A percentile compares a stretch with the other conserved stretches of the same genome.
These are phyloP conservation scores for Cladopsammia gracilis DNA, from an alignment of 64 coral and sea anemone species.

Conservation along the genomic window DNA sequence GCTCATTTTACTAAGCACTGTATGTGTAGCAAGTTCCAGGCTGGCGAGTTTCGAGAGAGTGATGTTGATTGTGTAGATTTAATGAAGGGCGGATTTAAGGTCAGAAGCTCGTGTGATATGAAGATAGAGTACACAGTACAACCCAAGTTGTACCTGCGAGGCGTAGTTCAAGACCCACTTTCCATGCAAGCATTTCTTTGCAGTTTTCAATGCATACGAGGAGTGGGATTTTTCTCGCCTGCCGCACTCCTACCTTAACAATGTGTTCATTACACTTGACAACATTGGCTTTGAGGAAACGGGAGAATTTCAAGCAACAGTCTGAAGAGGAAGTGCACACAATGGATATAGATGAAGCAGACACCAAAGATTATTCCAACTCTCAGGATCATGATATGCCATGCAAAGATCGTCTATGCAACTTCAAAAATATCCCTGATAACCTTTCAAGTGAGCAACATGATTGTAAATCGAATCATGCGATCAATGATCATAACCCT, in stretches of 20 bases:
- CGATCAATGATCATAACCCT: too few species aligned
- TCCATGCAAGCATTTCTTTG: constrained; percentile 50
- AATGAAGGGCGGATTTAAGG: not conserved
- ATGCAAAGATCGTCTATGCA: too few species aligned
- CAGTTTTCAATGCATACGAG: not conserved
- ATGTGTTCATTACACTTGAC: constrained; percentile 5
- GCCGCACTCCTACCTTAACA: not conserved
- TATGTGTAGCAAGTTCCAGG: not conserved
- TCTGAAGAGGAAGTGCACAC: too few species aligned
- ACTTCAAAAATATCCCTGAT: too few species aligned
- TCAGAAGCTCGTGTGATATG: not conserved
- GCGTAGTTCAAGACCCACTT: constrained; percentile 32
- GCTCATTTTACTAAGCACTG: too few species aligned
- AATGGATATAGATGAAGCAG: too few species aligned
- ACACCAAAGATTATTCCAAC: too few species aligned
- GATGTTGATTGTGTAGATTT: constrained; percentile 21
- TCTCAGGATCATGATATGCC: too few species aligned
- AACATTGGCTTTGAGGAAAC: not conserved
- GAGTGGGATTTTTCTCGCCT: constrained; percentile 17
- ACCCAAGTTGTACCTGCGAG: constrained; percentile 10
- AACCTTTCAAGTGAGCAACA: too few species aligned
- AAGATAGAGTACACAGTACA: not conserved
- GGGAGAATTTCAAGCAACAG: too few species aligned
- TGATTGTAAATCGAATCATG: too few species aligned
- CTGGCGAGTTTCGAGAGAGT: not conserved